Base-by-base conservation (phyloP, 2,797 vertebrate species). In the Paratrypauchen microcephalus region DNA sequence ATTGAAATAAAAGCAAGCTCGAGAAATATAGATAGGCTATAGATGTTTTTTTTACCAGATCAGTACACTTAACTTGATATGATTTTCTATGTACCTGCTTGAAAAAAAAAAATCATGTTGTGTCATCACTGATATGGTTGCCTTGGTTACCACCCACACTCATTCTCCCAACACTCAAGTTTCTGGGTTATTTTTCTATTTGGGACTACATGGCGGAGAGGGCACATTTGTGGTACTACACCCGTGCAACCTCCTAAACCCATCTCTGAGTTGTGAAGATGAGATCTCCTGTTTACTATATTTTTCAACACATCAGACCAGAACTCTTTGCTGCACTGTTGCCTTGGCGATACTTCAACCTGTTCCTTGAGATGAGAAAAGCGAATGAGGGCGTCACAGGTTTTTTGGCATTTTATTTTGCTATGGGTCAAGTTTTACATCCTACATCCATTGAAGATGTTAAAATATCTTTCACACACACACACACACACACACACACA, bases 121-220 rank as follows among this genome's bases (percentile, higher is more conserved):
- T 30, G 16, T 28, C 24, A 80, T 81, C 58, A 59, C 66, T 82
- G 85, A 85, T 86, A 84, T 68, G 55, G 89, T 91, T 90, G 75
- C 81, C 79, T 70, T 88, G 79, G 89, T 85, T 84, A 86, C 87
- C 73, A 68, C 68, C 60, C 70, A 73, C 75, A 73, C 65, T 6
- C 0, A 41, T 41, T 41, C 13, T 45, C 41, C 41, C 15, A 45
- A 13, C 13, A 13, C 41, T 45, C 41, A 45, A 45, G 13, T 54
- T 50, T 85, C 77, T 77, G 71, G 66, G 62, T 18, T 60, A 67
- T 83, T 83, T 83, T 80, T 70, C 63, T 61, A 28, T 66, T 61
- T 64, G 74, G 75, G 52, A 62, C 56, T 60, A 13, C 9, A 41
- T 3, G 59, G 56, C 36, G 0, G 18, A 66, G 68, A 72, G 55